Conservation (phyloP, 1,140 invertebrate genomes). For the Leptonema lineaticorne region DNA sequence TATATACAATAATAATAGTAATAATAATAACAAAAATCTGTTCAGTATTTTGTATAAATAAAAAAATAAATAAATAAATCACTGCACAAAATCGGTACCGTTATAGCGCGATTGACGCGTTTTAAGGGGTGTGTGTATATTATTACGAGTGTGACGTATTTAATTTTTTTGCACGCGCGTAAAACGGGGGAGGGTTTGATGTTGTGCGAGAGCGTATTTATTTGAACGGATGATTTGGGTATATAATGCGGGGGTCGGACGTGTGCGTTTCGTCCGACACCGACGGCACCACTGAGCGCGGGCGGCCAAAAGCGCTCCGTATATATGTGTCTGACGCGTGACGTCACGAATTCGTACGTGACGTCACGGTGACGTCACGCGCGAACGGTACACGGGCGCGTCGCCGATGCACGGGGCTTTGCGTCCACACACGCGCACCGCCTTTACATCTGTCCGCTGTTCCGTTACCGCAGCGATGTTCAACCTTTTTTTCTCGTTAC, state of each 20-base stretch:
- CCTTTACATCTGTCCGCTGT: not conserved
- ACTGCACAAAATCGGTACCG: not conserved
- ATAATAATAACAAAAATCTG: not conserved
- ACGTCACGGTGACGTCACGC: constrained; percentile 56
- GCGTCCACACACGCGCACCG: not conserved
- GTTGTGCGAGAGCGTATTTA: not conserved
- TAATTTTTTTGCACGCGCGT: not conserved
- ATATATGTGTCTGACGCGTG: constrained; percentile 53
- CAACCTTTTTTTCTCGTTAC: no score
- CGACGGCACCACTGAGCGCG: constrained; percentile 54
- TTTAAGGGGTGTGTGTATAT: no score
- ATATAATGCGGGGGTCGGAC: constrained; percentile 43
- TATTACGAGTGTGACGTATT: no score
- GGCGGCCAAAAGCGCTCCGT: constrained; percentile 52
- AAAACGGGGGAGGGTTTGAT: not conserved
- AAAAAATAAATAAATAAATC: not conserved
- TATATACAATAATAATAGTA: not conserved
- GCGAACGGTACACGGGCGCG: constrained; percentile 50
- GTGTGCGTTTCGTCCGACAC: constrained; percentile 50
- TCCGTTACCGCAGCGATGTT: constrained; percentile 6
- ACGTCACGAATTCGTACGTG: constrained; percentile 49
- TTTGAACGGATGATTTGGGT: no score
- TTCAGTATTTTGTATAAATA: not conserved
- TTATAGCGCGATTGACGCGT: no score
- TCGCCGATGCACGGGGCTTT: constrained; percentile 12